Evolutionary conservation across 2,113 vertebrate genomes (phyloP).

Genomic region (Myiopsitta monachus): DNA sequence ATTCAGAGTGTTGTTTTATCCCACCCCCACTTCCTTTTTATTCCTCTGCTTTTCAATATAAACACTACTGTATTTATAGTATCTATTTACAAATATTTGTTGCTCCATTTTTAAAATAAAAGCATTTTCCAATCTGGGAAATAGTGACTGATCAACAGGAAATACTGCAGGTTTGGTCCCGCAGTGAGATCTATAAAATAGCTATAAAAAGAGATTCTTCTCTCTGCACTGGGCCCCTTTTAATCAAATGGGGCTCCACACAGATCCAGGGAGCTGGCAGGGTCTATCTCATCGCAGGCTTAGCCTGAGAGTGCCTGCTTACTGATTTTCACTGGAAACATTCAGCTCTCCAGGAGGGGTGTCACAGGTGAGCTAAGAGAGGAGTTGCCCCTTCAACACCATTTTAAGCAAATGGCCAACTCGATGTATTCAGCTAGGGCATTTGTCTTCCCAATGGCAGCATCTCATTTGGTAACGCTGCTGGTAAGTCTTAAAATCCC

Average conservation of each 20-base stretch:
- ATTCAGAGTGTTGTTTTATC: neutral
- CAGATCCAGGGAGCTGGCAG: neutral
- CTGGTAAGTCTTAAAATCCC: neutral
- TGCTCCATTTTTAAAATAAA: neutral
- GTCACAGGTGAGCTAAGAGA: neutral
- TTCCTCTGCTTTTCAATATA: neutral
- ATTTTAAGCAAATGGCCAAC: neutral
- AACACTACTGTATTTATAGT: neutral
- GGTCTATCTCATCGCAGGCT: neutral
- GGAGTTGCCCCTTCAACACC: neutral
- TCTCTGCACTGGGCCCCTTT: neutral
- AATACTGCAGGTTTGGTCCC: neutral
- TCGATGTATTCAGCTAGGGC: rapidly evolving
- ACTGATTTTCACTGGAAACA: neutral
- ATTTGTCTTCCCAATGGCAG: neutral
- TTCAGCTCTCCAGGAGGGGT: neutral
- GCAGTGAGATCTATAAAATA: neutral
- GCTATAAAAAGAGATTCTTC: neutral
- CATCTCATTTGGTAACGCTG: neutral
- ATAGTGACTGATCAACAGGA: neutral
- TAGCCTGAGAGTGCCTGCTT: neutral
- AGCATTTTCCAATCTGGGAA: neutral
- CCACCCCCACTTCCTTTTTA: neutral
- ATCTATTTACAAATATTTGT: neutral
- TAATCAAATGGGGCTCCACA: neutral